phyloP scores from a whole-genome alignment of 2,113 vertebrate species.

The Pungitius pungitius region DNA sequence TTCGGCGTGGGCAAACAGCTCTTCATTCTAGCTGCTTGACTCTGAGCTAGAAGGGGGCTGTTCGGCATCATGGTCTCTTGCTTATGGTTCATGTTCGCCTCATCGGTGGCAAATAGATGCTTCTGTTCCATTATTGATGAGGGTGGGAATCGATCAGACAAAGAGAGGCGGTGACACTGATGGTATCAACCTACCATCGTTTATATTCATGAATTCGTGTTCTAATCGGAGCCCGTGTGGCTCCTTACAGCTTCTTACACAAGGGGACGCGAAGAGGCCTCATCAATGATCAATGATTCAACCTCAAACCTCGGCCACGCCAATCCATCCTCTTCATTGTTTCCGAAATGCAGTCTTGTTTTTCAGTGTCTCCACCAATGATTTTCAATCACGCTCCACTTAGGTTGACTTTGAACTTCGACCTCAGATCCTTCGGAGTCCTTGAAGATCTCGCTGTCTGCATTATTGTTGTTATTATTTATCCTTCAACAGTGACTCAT shows the following conservation, averaged over 20 bases:
- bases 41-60: constrained; percentile 42
- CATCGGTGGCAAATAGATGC: constrained; percentile 41
- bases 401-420: constrained; percentile 79
- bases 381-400: constrained; percentile 70
- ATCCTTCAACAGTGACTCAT: constrained; percentile 66
- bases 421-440: constrained; percentile 58
- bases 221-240: constrained; percentile 27
- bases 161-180: constrained; percentile 36
- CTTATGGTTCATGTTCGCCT: constrained; percentile 38
- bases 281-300: constrained; percentile 56
- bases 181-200: constrained; percentile 18
- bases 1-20: constrained; percentile 70
- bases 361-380: constrained; percentile 56
- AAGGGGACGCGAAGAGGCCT: constrained; percentile 28
- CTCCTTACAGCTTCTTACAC: constrained; percentile 21
- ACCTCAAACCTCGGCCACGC: constrained; percentile 14
- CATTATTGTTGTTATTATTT: constrained; percentile 54
- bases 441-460: constrained; percentile 45
- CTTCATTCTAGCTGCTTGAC: constrained; percentile 65
- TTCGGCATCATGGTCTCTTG: constrained; percentile 42
- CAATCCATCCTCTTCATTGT: constrained; percentile 11
- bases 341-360: constrained; percentile 26
- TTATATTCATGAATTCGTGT: constrained; percentile 44
- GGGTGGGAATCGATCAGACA: constrained; percentile 50
- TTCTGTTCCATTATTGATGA: constrained; percentile 49